Evolutionary conservation across 2,888 invertebrate genomes (phyloP), one percentile per base, ranked within the genome.

Genomic region (Synanthedon tipuliformis): DNA sequence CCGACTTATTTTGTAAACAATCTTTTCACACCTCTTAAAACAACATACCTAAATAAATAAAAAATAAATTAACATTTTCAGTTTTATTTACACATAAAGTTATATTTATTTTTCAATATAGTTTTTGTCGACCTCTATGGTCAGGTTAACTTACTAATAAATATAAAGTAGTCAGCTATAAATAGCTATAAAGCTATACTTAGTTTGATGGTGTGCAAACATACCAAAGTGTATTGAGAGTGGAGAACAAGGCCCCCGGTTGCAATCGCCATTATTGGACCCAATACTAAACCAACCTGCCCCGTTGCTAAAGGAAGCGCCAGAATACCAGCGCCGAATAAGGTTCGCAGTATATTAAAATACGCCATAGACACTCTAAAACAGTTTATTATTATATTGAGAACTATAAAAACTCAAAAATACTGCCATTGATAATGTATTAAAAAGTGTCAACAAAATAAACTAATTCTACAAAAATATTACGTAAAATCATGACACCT

Each of bases 301-400:
- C 81, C 78, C 23, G 78, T 65, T 1, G 73, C 77, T n/a, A 78
- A 58, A 0, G 82, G 81, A 52, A 79, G 59, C 2, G 68, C 79
- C 10, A 82, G 62, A 13, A 76, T 62, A 1, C 81, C 81, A 1
- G 78, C 69, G 1, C 81, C 78, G 27, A 71, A 68, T 4, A 67
- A 55, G 0, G 69, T 63, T 50, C 79, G 66, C 2, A 81, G 15
- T 2, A 81, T 40, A 56, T 78, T 77, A 56, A 80, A 74, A 56
- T 78, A 78, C 7, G 79, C 81, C 81, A 81, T 79, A 72, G 69
- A 73, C 54, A 66, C 51, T 53, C 81, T 80, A 45, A 45, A 45
- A n/a, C 45, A 45, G 15, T 45, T n/a, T n/a, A n/a, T n/a, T 13
- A 41, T 45, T 12, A 11, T 7, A 13, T 45, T 45, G 45, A 13